phyloP scores from a whole-genome alignment of 92 coral and sea anemone genomes.

The Heliopora coerulea region DNA sequence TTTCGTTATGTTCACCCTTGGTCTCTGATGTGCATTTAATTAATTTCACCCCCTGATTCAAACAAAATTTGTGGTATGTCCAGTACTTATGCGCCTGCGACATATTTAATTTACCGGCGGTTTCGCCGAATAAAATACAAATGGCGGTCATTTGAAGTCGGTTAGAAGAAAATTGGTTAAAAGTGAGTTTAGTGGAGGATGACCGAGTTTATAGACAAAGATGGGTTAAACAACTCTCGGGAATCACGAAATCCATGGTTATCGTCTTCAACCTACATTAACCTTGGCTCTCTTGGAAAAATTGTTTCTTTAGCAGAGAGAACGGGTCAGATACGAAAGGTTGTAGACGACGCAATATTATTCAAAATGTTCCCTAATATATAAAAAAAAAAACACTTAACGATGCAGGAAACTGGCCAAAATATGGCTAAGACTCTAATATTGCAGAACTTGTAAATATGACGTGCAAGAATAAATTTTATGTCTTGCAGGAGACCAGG shows the following conservation, averaged over 20 bases:
- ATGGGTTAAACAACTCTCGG: conserved; percentile 9
- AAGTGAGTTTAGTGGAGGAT: too few species aligned
- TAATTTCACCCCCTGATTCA: too few species aligned
- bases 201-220: conserved; percentile 13
- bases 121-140: not conserved
- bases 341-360: too few species aligned
- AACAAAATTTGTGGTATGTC: not conserved
- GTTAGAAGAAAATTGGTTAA: not conserved
- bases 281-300: conserved; percentile 78
- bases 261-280: conserved; percentile 73
- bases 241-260: conserved; percentile 82
- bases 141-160: conserved; percentile 12
- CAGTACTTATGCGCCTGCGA: not conserved
- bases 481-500: not conserved
- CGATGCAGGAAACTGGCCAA: too few species aligned
- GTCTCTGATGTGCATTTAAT: too few species aligned
- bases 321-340: conserved; percentile 72
- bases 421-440: too few species aligned
- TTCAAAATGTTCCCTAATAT: too few species aligned
- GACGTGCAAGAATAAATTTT: not conserved
- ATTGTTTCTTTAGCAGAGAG: conserved; percentile 73
- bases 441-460: too few species aligned
- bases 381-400: too few species aligned
- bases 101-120: not conserved
- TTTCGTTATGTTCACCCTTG: too few species aligned